Evolutionary conservation across 2,113 vertebrate species (phyloP).

Genomic region (Leptobrachium ailaonicum): DNA sequence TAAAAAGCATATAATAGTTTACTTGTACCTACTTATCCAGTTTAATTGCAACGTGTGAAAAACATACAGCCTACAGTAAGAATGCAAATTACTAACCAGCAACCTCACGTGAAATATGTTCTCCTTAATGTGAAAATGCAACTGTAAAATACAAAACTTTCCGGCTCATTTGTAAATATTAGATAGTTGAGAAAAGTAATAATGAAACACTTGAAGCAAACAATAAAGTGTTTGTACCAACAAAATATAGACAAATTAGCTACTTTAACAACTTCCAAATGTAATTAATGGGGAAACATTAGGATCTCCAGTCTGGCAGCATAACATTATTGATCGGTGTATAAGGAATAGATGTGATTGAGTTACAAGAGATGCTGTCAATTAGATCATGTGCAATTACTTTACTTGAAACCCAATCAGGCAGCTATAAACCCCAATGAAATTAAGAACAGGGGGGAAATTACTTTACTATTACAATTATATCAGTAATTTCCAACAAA

Average conservation of each 20-base stretch:
- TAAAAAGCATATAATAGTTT: too few relatives aligned
- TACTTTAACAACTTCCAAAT: constrained; percentile 31
- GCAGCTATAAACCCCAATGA: constrained; percentile 32
- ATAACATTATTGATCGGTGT: constrained; percentile 38
- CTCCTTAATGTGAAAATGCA: too few relatives aligned
- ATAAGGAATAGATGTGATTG: constrained; percentile 43
- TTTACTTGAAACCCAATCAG: constrained; percentile 40
- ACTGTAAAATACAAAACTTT: background rate
- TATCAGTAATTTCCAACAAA: constrained; percentile 36
- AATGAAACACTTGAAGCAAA: constrained; percentile 15
- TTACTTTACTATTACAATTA: background rate
- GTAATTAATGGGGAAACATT: constrained; percentile 46
- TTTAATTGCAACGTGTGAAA: too few relatives aligned
- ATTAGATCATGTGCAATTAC: constrained; percentile 47
- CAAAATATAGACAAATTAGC: constrained; percentile 38
- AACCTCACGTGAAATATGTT: too few relatives aligned
- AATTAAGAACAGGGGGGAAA: constrained; percentile 14
- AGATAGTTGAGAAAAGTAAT: background rate
- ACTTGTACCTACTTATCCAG: too few relatives aligned
- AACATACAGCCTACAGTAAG: too few relatives aligned
- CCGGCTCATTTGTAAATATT: background rate
- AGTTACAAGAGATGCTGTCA: constrained; percentile 39
- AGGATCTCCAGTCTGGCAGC: constrained; percentile 30
- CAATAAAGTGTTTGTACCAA: constrained; percentile 15
- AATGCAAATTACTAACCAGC: too few relatives aligned